Percentiles rank a stretch among this genome's conserved stretches.
Conservation (phyloP, 2,797 vertebrate genomes). For the Benthosema pterotum region DNA sequence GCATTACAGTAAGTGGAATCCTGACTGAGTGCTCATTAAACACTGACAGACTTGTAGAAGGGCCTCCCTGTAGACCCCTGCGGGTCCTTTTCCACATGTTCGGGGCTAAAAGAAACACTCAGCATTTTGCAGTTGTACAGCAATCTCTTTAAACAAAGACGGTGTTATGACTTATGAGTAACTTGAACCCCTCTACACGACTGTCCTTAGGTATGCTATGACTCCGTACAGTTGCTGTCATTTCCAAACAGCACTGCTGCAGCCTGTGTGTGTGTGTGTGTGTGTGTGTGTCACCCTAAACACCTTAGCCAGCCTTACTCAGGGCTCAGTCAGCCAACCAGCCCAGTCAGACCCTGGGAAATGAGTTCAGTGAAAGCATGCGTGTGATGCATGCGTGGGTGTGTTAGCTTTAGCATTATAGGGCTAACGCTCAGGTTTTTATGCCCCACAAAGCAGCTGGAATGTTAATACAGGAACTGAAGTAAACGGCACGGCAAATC, state of each 20-base stretch:
- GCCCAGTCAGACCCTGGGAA: slow-evolving; percentile 67
- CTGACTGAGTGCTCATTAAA: too few species aligned
- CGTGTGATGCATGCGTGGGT: slow-evolving; percentile 75
- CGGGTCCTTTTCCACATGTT: too few species aligned
- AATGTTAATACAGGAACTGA: slow-evolving; percentile 73
- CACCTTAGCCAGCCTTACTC: slow-evolving; percentile 41
- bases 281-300: slow-evolving; percentile 49
- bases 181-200: slow-evolving; percentile 31
- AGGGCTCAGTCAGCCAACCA: slow-evolving; percentile 43
- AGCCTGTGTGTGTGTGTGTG: slow-evolving; percentile 43
- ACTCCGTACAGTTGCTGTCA: slow-evolving; percentile 50
- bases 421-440: slow-evolving; percentile 65
- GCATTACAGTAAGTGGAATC: too few species aligned
- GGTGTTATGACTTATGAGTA: slow-evolving; percentile 44
- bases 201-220: slow-evolving; percentile 37
- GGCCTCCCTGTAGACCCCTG: too few species aligned
- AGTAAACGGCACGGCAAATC: slow-evolving; percentile 59
- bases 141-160: background rate
- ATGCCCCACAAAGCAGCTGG: slow-evolving; percentile 74
- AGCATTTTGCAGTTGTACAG: too few species aligned
- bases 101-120: too few species aligned
- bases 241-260: slow-evolving; percentile 44
- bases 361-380: slow-evolving; percentile 76
- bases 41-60: too few species aligned
- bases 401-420: slow-evolving; percentile 71